Evolutionary conservation across 2,888 invertebrate species (phyloP).

Genomic region (Thysanoteuthis rhombus): DNA sequence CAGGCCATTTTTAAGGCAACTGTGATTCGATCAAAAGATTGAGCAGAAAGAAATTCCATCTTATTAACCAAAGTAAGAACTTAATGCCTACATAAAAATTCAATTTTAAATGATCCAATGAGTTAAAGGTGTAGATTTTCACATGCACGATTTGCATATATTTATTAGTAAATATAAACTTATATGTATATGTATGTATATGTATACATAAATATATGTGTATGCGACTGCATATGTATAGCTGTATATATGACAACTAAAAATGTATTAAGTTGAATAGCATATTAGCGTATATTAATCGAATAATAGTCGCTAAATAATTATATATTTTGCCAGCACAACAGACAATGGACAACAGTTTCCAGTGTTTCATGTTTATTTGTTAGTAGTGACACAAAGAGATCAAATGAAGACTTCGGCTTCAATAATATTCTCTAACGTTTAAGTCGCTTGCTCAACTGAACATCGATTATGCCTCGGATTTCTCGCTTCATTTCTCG

Average conservation of each 20-base stretch:
- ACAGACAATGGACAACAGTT: background rate
- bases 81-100: too few relatives aligned
- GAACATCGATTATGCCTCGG: background rate
- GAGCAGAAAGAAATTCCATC: too few relatives aligned
- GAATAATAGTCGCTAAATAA: background rate
- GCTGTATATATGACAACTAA: background rate
- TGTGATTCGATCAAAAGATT: too few relatives aligned
- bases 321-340: background rate
- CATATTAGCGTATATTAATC: background rate
- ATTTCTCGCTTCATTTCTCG: background rate
- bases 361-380: background rate
- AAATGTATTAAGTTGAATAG: background rate
- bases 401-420: background rate
- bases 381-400: background rate
- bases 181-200: background rate
- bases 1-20: too few relatives aligned
- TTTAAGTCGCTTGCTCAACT: background rate
- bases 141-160: too few relatives aligned
- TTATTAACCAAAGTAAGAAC: too few relatives aligned
- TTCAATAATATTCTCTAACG: background rate
- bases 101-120: too few relatives aligned
- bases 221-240: background rate
- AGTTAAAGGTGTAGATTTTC: too few relatives aligned
- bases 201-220: background rate
- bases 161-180: too few relatives aligned